Conservation (phyloP, 2,797 vertebrate genomes). For the Okamejei kenojei region DNA sequence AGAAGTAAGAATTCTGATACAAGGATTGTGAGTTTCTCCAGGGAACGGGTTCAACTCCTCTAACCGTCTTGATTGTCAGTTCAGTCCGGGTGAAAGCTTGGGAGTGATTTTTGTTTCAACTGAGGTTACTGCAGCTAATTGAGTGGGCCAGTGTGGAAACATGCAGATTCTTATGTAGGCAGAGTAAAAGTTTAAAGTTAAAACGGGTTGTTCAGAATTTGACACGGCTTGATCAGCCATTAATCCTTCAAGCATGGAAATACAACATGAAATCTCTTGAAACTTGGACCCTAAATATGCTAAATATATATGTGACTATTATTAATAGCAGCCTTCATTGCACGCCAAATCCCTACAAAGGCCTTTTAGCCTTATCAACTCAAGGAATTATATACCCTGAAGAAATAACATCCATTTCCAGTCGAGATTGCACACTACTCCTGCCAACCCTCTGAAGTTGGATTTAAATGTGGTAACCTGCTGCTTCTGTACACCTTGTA, state of each 20-base stretch:
- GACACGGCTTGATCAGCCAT: neutral
- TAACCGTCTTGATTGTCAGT: neutral
- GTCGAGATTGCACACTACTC: neutral
- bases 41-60: neutral
- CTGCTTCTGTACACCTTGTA: neutral
- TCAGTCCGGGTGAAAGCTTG: neutral
- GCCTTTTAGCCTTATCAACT: neutral
- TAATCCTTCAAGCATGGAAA: neutral
- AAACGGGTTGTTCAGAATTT: neutral
- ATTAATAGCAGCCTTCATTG: neutral
- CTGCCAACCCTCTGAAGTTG: neutral
- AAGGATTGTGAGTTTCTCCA: neutral
- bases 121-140: neutral
- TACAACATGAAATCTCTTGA: neutral
- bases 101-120: neutral
- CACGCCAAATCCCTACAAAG: neutral
- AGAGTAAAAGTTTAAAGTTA: neutral
- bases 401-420: neutral
- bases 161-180: neutral
- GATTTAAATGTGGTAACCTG: neutral
- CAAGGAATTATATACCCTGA: neutral
- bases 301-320: neutral
- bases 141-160: neutral
- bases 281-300: neutral
- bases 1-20: neutral